Evolutionary conservation across 2,113 vertebrate species (phyloP).

Genomic region (Plestiodon gilberti): DNA sequence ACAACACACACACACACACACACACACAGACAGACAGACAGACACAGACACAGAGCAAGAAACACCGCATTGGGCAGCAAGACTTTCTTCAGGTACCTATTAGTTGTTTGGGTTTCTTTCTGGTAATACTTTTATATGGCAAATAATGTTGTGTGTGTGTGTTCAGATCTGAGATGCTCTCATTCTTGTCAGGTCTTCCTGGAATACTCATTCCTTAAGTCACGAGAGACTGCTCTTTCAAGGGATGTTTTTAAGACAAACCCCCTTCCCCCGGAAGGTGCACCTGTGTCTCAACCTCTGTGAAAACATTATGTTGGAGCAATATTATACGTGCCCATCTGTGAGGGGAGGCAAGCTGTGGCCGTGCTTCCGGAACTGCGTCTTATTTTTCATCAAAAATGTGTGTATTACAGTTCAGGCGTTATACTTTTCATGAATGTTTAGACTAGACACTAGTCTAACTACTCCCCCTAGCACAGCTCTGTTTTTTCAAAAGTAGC

Average conservation of each 20-base stretch:
- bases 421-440: background rate
- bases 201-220: background rate
- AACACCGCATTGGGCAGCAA: background rate
- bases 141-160: background rate
- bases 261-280: background rate
- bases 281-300: background rate
- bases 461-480: background rate
- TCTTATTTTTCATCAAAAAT: background rate
- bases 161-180: background rate
- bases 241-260: background rate
- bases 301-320: background rate
- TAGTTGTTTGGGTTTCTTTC: background rate
- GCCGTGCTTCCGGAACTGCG: background rate
- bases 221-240: background rate
- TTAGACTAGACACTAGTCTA: background rate
- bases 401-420: background rate
- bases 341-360: background rate
- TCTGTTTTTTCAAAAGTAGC: background rate
- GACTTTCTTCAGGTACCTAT: slow-evolving; percentile 37
- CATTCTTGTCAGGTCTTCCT: background rate
- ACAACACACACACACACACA: background rate
- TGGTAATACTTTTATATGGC: background rate
- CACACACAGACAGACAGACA: too few species aligned
- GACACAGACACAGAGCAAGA: background rate
- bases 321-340: background rate